These are phyloP conservation scores for Phaetusa simplex DNA, from an alignment of 2,113 vertebrate genomes.

Conservation along the genomic window DNA sequence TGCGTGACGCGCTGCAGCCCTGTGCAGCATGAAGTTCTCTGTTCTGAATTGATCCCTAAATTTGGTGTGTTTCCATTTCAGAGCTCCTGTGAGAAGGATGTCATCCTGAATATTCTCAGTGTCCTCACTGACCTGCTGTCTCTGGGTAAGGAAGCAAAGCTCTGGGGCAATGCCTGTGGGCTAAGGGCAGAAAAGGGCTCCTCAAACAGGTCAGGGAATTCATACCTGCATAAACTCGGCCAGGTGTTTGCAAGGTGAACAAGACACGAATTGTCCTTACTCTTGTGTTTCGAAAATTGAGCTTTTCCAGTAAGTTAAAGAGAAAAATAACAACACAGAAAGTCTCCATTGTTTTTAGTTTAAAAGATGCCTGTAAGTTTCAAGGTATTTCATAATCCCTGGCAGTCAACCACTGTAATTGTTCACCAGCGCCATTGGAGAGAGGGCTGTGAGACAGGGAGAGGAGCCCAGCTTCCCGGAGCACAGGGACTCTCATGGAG, in stretches of 20 bases:
- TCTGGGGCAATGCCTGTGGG: neutral
- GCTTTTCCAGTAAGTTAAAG: neutral
- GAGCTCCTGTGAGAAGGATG: conserved; percentile 81
- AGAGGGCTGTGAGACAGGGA: neutral
- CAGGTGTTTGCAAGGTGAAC: neutral
- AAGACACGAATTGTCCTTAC: neutral
- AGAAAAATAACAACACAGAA: neutral
- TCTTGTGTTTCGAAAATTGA: neutral
- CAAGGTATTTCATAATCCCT: neutral
- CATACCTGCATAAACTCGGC: neutral
- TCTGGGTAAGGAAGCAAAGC: conserved; percentile 77
- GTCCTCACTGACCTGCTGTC: conserved; percentile 88
- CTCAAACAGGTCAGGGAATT: neutral
- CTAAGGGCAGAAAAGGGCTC: neutral
- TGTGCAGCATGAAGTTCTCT: neutral
- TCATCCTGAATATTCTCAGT: conserved; percentile 80
- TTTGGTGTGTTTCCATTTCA: conserved; percentile 67
- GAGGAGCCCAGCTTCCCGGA: neutral
- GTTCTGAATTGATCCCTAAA: neutral
- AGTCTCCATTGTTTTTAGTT: neutral
- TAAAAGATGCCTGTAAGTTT: neutral
- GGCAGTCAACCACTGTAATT: neutral
- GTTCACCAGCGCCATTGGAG: neutral
- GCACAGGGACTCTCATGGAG: too few relatives aligned
- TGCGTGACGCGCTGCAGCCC: neutral